Conservation (phyloP, 2,888 invertebrate species). For the Phorcus lineatus region DNA sequence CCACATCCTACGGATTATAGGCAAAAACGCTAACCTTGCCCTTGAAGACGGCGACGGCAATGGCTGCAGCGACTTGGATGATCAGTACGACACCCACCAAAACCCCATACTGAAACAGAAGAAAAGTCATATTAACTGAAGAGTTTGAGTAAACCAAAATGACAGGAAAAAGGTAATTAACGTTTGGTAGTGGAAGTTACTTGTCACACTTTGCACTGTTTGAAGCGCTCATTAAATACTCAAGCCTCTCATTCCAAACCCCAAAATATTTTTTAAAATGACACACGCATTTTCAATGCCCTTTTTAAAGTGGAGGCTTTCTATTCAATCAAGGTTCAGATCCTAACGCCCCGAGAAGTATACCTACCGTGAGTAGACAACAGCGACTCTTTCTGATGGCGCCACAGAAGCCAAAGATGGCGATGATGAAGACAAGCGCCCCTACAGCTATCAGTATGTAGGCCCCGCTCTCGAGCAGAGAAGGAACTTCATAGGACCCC, state of each 20-base stretch:
- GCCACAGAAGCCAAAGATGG: constrained; percentile 29
- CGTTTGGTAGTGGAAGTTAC: no score
- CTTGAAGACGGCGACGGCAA: constrained; percentile 4
- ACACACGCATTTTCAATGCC: no score
- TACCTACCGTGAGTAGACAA: constrained; percentile 14
- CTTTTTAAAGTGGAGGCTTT: no score
- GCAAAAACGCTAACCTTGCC: background rate
- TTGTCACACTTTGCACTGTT: no score
- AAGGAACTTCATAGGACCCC: background rate
- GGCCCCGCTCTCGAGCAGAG: constrained; percentile 18
- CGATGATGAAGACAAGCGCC: constrained; percentile 14
- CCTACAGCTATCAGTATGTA: constrained; percentile 24
- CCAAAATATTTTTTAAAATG: no score
- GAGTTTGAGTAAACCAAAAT: no score
- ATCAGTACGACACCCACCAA: constrained; percentile 7
- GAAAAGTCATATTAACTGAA: no score
- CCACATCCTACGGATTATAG: no score
- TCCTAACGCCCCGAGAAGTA: background rate
- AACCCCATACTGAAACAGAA: constrained; percentile 25
- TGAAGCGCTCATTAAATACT: no score
- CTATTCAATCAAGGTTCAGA: no score
- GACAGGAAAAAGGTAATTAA: no score
- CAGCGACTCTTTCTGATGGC: constrained; percentile 20
- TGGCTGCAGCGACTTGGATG: constrained; percentile 15
- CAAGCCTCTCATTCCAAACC: no score